phyloP scores from a whole-genome alignment of 2,888 invertebrate genomes.

The Linyphia triangularis region DNA sequence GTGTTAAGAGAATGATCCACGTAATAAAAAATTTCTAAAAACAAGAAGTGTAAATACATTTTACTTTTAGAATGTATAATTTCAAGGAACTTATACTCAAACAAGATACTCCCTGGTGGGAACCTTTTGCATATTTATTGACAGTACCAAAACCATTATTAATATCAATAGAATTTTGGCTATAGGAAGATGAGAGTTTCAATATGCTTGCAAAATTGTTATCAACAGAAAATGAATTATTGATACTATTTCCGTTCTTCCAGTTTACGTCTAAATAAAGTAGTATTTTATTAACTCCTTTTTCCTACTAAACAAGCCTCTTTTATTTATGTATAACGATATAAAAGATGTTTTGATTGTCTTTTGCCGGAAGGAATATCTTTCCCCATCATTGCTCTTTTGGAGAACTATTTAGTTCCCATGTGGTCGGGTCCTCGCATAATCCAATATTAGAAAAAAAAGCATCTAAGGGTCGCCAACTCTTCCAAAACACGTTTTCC shows the following conservation, averaged over 20 bases:
- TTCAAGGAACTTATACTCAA: too few relatives aligned
- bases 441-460: constrained; percentile 34
- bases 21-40: too few relatives aligned
- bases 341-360: constrained; percentile 40
- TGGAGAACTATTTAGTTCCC: constrained; percentile 15
- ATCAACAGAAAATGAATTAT: too few relatives aligned
- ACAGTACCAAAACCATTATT: too few relatives aligned
- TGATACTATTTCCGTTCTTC: background rate
- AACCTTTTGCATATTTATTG: too few relatives aligned
- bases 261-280: background rate
- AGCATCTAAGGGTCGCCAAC: constrained; percentile 6
- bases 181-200: too few relatives aligned
- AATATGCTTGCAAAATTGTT: too few relatives aligned
- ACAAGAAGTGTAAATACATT: too few relatives aligned
- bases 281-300: background rate
- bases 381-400: background rate
- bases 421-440: background rate
- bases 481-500: constrained; percentile 16
- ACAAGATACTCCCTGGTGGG: too few relatives aligned
- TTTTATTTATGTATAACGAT: constrained; percentile 34
- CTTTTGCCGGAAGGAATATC: constrained; percentile 18
- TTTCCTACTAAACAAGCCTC: background rate
- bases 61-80: too few relatives aligned
- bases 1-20: too few relatives aligned
- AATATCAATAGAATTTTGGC: too few relatives aligned